Base-by-base conservation (phyloP, 2,888 invertebrate species). In the Spicauda simplicius region DNA sequence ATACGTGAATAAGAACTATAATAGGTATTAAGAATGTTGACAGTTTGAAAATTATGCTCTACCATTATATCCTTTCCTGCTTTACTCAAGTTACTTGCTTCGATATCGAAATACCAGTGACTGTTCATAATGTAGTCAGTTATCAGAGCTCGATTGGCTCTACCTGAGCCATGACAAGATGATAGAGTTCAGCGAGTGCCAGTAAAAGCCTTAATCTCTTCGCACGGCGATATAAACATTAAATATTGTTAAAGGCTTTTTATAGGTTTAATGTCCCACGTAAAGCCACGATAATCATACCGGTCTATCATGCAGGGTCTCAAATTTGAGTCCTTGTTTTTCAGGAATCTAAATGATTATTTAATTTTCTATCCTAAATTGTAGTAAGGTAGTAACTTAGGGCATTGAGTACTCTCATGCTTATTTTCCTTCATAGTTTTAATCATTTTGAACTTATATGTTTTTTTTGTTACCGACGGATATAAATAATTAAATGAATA, bases 81-180 rank as follows among this genome's bases (percentile, higher is more conserved):
- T 48, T 55, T 45, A 58, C 25, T 59, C 19, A 55, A 54, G 19
- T 19, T 54, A 33, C 60, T 66, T 37, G 55, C 50, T 33, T 60
- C 45, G 67, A 69, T 69, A 69, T 69, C 48, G 60, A 55, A 60
- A 62, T 58, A 59, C 54, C 65, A 64, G 56, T 60, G 71, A 53
- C 71, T 61, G 73, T 71, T 70, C 69, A 72, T 73, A 70, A 73
- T 69, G 64, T 69, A 75, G 75, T 73, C 76, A 65, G 72, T 78
- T 78, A 80, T 79, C 77, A 66, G 73, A 67, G 69, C 76, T 77
- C 76, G 79, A 77, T 77, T 74, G 76, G 74, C 71, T 68, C 69
- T 54, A 68, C 70, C 53, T 66, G 62, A 70, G 66, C 54, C 60
- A 55, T 57, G 71, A 66, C 70, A 66, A 74, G 74, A 78, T 81